Conservation (phyloP, 2,797 vertebrate species). For the Pantherophis alleghaniensis region DNA sequence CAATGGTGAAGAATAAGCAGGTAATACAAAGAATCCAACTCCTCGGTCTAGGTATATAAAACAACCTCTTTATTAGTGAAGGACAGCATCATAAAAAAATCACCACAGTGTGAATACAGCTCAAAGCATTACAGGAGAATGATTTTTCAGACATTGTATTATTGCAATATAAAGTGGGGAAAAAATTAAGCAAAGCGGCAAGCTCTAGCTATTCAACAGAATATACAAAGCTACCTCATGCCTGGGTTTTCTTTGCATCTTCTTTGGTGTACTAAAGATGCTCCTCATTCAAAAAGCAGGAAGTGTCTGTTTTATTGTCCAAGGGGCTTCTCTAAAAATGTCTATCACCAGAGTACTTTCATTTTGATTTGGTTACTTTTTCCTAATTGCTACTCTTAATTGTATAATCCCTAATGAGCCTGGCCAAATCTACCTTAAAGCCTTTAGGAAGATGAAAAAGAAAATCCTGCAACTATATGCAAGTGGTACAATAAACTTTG, state of each 20-base stretch:
- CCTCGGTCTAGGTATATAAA: constrained; percentile 50
- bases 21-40: constrained; percentile 7
- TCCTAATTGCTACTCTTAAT: neutral
- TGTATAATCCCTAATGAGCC: neutral
- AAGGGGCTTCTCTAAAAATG: neutral
- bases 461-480: neutral
- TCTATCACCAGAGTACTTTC: neutral
- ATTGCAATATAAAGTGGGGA: neutral
- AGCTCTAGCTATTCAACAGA: rapidly evolving
- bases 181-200: neutral
- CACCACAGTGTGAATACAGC: neutral
- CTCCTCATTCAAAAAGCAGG: neutral
- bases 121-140: constrained; percentile 17
- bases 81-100: constrained; percentile 30
- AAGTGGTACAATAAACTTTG: neutral
- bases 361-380: neutral
- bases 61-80: constrained; percentile 60
- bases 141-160: neutral
- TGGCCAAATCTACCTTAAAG: neutral
- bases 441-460: neutral
- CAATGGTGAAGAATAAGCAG: constrained; percentile 1
- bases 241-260: neutral
- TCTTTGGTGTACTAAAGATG: neutral
- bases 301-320: neutral
- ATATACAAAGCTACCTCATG: rapidly evolving